phyloP scores from a whole-genome alignment of 2,888 invertebrate species.

The Mechanitis mazaeus region DNA sequence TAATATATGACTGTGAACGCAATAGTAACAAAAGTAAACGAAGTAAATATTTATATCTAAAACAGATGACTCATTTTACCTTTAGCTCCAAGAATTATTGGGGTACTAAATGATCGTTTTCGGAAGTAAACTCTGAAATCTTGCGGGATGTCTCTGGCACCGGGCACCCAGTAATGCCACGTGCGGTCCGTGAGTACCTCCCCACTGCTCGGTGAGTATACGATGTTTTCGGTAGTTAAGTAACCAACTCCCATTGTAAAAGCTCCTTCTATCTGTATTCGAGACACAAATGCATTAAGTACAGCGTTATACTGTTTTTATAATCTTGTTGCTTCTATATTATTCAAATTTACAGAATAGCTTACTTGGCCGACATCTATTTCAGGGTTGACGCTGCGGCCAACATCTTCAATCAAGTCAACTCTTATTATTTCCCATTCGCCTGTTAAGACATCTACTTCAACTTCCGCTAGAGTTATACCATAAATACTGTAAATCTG shows the following conservation, averaged over 20 bases:
- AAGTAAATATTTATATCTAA: no score
- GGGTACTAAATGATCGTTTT: conserved; percentile 34
- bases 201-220: conserved; percentile 77
- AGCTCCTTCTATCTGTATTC: conserved; percentile 76
- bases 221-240: conserved; percentile 80
- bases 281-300: no score
- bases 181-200: conserved; percentile 80
- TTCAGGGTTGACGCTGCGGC: conserved; percentile 81
- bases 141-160: conserved; percentile 81
- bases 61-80: conserved; percentile 28
- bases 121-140: conserved; percentile 79
- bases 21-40: no score
- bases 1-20: no score
- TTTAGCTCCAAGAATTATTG: conserved; percentile 42
- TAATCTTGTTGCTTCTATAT: background rate
- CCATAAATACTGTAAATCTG: conserved; percentile 77
- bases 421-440: conserved; percentile 78
- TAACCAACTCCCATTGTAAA: conserved; percentile 83
- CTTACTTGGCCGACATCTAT: conserved; percentile 82
- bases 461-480: conserved; percentile 79
- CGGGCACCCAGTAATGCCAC: conserved; percentile 84
- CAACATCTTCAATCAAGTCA: conserved; percentile 82
- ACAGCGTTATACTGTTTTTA: no score
- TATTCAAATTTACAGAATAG: background rate
- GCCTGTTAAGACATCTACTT: conserved; percentile 86